Conservation (phyloP, 2,888 invertebrate species). For the Trachelus troglodyta region DNA sequence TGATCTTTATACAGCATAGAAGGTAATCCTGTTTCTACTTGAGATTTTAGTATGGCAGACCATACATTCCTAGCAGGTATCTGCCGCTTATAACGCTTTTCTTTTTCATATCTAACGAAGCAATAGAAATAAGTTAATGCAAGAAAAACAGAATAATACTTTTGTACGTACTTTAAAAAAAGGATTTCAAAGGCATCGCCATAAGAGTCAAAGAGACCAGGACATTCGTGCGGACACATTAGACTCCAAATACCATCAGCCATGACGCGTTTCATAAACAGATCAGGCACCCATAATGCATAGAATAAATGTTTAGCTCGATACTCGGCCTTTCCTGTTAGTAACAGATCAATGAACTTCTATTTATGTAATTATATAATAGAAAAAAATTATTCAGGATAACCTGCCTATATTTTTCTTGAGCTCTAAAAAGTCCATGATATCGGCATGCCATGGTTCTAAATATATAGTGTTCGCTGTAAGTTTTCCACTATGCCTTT, state of each 20-base stretch:
- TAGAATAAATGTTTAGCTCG: conserved; percentile 73
- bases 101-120: conserved; percentile 63
- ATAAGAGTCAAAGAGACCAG: conserved; percentile 71
- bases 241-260: conserved; percentile 70
- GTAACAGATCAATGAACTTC: not conserved
- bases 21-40: conserved; percentile 75
- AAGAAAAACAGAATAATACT: not conserved
- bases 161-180: conserved; percentile 62
- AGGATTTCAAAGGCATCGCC: conserved; percentile 73
- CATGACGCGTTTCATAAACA: conserved; percentile 73
- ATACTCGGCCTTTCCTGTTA: conserved; percentile 67
- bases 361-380: no score
- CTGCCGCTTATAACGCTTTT: conserved; percentile 52
- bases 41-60: conserved; percentile 71
- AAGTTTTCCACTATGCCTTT: conserved; percentile 73
- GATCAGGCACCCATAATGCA: conserved; percentile 74
- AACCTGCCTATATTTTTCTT: conserved; percentile 70
- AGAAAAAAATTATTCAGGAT: no score
- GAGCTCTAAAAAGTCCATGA: conserved; percentile 72
- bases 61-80: conserved; percentile 71
- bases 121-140: conserved; percentile 11
- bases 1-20: conserved; percentile 73
- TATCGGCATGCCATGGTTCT: conserved; percentile 76
- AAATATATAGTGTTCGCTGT: conserved; percentile 75
- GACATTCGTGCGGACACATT: conserved; percentile 72